These are phyloP conservation scores for Trachymyrmex septentrionalis DNA, from an alignment of 1,140 invertebrate genomes.

Conservation along the genomic window DNA sequence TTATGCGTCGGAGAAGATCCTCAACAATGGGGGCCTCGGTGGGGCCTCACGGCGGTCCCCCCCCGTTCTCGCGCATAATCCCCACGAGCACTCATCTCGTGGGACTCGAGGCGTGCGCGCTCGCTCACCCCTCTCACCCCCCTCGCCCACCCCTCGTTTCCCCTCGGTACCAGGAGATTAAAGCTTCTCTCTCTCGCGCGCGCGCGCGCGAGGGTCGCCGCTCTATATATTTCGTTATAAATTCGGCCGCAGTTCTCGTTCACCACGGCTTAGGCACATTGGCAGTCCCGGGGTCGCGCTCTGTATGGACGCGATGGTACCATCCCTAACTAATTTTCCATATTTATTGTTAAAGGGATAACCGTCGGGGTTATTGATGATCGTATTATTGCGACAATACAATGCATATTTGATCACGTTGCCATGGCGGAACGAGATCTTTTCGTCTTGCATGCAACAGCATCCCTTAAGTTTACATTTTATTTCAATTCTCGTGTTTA, in stretches of 20 bases:
- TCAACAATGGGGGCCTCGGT: conserved; percentile 47
- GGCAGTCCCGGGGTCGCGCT: neutral
- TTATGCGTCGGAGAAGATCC: conserved; percentile 53
- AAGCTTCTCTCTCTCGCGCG: conserved; percentile 46
- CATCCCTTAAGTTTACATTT: neutral
- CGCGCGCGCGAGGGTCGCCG: conserved; percentile 39
- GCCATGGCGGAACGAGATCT: neutral
- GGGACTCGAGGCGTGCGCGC: conserved; percentile 42
- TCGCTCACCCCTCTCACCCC: neutral
- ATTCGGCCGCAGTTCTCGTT: conserved; percentile 71
- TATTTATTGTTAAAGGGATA: conserved; percentile 39
- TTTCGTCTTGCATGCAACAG: neutral
- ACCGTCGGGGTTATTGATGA: conserved; percentile 36
- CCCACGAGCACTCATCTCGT: conserved; percentile 26
- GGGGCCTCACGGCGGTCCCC: conserved; percentile 35
- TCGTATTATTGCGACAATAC: conserved; percentile 31
- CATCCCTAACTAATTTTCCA: conserved; percentile 16
- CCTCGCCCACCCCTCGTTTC: neutral
- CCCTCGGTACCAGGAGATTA: conserved; percentile 39
- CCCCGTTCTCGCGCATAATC: conserved; percentile 55
- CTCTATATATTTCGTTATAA: conserved; percentile 73
- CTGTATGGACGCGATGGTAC: neutral
- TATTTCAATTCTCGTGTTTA: conserved; percentile 6
- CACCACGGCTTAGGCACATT: conserved; percentile 48
- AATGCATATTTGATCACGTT: conserved; percentile 5